These are phyloP conservation scores for Cisticola juncidis DNA, from an alignment of 2,113 vertebrate genomes.

Conservation along the genomic window DNA sequence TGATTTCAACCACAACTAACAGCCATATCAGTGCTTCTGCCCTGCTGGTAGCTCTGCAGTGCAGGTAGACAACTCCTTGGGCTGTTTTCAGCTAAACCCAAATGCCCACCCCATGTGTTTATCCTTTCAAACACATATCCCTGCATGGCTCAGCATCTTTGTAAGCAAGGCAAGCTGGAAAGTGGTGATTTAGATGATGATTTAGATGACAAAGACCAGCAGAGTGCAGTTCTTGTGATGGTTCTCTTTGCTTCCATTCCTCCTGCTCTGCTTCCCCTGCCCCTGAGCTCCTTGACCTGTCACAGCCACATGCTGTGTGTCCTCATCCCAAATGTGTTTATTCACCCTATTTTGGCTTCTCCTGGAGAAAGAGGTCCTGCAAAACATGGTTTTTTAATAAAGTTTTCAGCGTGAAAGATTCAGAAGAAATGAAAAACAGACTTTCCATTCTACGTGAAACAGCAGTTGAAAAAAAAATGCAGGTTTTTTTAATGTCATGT, in stretches of 20 bases:
- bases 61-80: background rate
- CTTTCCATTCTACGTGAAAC: background rate
- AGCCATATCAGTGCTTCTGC: background rate
- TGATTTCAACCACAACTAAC: background rate
- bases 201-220: fast-evolving
- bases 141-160: background rate
- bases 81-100: background rate
- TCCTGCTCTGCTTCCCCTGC: background rate
- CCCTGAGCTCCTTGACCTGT: fast-evolving
- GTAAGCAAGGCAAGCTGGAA: background rate
- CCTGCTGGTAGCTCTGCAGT: background rate
- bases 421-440: background rate
- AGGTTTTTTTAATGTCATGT: background rate
- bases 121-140: background rate
- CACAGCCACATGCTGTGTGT: background rate
- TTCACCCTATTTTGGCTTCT: background rate
- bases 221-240: background rate
- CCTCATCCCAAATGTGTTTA: fast-evolving
- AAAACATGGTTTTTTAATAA: background rate
- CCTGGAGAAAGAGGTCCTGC: background rate
- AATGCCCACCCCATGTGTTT: background rate
- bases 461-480: fast-evolving
- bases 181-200: background rate
- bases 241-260: background rate
- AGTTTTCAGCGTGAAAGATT: background rate